A percentile compares a stretch with the other conserved stretches of the same genome.
These are phyloP conservation scores for Tromatobia lineatoria DNA, from an alignment of 2,888 invertebrate species.

Conservation along the genomic window DNA sequence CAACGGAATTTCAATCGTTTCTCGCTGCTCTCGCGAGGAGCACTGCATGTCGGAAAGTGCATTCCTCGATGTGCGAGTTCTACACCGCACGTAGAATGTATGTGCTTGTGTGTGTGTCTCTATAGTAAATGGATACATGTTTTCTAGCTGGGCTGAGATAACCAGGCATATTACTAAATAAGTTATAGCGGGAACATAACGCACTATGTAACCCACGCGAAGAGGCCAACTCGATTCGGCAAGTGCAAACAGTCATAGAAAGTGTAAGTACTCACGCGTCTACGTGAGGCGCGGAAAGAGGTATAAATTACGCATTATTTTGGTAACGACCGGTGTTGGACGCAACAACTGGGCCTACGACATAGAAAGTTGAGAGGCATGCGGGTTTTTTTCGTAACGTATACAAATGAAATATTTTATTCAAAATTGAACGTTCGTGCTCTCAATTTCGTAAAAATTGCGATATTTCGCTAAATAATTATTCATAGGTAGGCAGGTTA, in stretches of 20 bases:
- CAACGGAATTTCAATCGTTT: slow-evolving; percentile 30
- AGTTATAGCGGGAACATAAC: not conserved
- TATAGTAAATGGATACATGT: not conserved
- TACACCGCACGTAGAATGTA: not conserved
- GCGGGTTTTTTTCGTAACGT: not conserved
- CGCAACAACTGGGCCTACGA: not conserved
- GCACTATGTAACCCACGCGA: not conserved
- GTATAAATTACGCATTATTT: not conserved
- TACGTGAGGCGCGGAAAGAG: not conserved
- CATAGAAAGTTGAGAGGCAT: not conserved
- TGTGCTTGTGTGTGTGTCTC: not conserved
- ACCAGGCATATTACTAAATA: not conserved
- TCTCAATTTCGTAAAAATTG: no score
- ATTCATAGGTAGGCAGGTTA: no score
- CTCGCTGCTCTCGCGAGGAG: slow-evolving; percentile 7
- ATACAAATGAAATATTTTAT: not conserved
- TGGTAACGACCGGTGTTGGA: not conserved
- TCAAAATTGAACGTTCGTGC: no score
- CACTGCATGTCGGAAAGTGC: slow-evolving; percentile 17
- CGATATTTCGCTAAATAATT: no score
- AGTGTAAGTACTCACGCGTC: not conserved
- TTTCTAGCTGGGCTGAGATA: not conserved
- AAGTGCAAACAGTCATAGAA: not conserved
- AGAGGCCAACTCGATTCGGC: not conserved
- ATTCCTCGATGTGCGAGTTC: slow-evolving; percentile 15